Evolutionary conservation across 2,797 vertebrate genomes (phyloP), one percentile per base, ranked within the genome.

Genomic region (Valencia hispanica): DNA sequence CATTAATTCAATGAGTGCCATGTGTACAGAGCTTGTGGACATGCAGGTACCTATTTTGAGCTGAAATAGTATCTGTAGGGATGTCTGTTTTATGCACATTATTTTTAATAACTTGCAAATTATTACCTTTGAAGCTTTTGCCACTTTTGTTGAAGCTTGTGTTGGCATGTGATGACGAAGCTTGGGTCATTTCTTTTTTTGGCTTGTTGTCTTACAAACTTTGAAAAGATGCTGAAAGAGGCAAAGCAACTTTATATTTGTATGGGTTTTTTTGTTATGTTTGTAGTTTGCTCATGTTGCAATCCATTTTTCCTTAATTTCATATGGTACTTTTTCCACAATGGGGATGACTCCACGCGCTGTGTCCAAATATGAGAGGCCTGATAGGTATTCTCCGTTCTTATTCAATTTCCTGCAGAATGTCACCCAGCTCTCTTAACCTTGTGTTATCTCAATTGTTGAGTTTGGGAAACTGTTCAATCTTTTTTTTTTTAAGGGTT

Each of bases 181-280:
- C 79, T 73, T 11, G 71, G 61, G n/a, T 82, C 51, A 2, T 82
- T 85, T 72, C 20, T 82, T 6, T 74, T 79, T 43, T 47, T 75
- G 2, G 80, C 59, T 14, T 82, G 72, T 3, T 61, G 25, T 41
- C 5, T 0, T 5, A 82, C 7, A 22, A 78, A 82, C 6, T 0
- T 14, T 0, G 34, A 30, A 12, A 74, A 78, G 3, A 74, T 12
- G 2, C 30, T 50, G 5, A 78, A 78, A 14, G 59, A 59, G 5
- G 68, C 57, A 71, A 74, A 74, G 73, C 15, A 22, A 66, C 39
- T 43, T n/a, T 17, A 6, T 70, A 4, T 17, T 39, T 32, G 10
- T 78, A n/a, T n/a, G n/a, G n/a, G n/a, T n/a, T n/a, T n/a, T n/a
- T n/a, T n/a, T n/a, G n/a, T n/a, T n/a, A n/a, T n/a, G 25, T 4